These are phyloP conservation scores for Antrozous pallidus DNA, from an alignment of 2,797 vertebrate species.

Conservation along the genomic window DNA sequence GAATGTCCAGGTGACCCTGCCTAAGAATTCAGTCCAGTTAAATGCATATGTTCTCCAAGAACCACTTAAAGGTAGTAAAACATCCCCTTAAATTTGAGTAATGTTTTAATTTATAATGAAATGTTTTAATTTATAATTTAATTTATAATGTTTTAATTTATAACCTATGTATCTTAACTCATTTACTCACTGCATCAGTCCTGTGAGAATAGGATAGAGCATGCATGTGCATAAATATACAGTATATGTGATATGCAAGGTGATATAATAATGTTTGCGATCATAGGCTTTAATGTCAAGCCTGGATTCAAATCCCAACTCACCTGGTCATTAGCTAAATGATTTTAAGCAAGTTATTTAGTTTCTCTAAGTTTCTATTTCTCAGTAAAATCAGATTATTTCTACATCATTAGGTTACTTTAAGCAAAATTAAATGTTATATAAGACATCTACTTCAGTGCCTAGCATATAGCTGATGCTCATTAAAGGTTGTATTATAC, in stretches of 20 bases:
- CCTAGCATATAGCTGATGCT: background rate
- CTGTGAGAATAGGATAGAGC: background rate
- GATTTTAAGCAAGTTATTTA: conserved; percentile 48
- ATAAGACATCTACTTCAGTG: background rate
- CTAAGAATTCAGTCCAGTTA: conserved; percentile 91
- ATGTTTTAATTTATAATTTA: background rate
- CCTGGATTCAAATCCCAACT: background rate
- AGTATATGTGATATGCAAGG: background rate
- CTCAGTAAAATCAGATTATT: conserved; percentile 18
- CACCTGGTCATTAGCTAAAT: background rate
- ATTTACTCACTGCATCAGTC: background rate
- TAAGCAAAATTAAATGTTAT: background rate
- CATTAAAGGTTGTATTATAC: conserved; percentile 1
- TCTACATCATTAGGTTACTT: conserved; percentile 22
- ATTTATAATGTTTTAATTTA: background rate
- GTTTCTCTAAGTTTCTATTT: conserved; percentile 23
- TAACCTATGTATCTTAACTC: background rate
- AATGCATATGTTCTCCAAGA: conserved; percentile 93
- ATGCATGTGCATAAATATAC: background rate
- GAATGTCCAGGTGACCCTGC: conserved; percentile 93
- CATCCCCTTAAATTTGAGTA: conserved; percentile 45
- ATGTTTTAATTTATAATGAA: background rate
- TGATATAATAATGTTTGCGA: background rate
- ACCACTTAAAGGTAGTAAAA: conserved; percentile 88
- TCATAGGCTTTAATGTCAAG: background rate